These are phyloP conservation scores for Pollenia labialis DNA, from an alignment of 2,888 invertebrate species.

Conservation along the genomic window DNA sequence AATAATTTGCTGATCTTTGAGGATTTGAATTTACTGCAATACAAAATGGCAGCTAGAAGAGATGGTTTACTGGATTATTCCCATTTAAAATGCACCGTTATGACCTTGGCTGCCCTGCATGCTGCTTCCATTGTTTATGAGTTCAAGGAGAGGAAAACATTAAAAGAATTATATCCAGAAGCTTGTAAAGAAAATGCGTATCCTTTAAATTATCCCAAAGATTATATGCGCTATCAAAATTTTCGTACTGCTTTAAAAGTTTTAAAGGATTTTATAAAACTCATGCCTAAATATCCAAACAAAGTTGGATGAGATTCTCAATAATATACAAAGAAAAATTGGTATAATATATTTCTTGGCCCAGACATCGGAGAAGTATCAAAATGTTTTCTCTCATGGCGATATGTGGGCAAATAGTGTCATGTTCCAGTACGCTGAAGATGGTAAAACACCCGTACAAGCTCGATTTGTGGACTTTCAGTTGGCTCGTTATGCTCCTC, in stretches of 20 bases:
- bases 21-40: slow-evolving; percentile 82
- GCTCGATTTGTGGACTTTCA: slow-evolving; percentile 90
- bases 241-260: slow-evolving; percentile 78
- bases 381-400: no score
- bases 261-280: slow-evolving; percentile 78
- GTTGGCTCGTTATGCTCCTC: slow-evolving; percentile 87
- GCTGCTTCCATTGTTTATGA: slow-evolving; percentile 84
- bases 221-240: slow-evolving; percentile 78
- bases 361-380: no score
- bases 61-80: slow-evolving; percentile 81
- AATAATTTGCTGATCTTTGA: slow-evolving; percentile 84
- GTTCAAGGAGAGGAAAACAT: slow-evolving; percentile 73
- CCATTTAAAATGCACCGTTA: slow-evolving; percentile 83
- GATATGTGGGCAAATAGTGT: no score
- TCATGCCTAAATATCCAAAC: slow-evolving; percentile 79
- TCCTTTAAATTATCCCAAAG: slow-evolving; percentile 75
- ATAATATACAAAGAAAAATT: slow-evolving; percentile 77
- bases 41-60: slow-evolving; percentile 78
- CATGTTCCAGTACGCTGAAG: no score
- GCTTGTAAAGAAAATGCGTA: slow-evolving; percentile 75
- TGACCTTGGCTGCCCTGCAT: slow-evolving; percentile 83
- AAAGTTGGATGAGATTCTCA: slow-evolving; percentile 77
- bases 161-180: slow-evolving; percentile 78
- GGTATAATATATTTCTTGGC: no score
- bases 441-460: slow-evolving; percentile 84